Conservation (phyloP, 2,888 invertebrate species). For the Acronicta alni region DNA sequence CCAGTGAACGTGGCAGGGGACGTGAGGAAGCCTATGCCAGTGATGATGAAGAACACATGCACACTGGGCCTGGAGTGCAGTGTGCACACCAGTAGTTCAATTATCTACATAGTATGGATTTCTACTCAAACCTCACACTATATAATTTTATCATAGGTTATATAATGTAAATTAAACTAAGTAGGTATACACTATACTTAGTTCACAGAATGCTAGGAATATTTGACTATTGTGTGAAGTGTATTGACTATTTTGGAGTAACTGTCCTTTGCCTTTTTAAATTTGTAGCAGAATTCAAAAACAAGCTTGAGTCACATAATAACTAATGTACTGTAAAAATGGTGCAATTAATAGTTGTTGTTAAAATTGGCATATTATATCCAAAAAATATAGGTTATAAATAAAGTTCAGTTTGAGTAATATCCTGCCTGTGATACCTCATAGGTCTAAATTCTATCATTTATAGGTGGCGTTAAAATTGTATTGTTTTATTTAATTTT, state of each 20-base stretch:
- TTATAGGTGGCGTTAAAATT: slow-evolving; percentile 56
- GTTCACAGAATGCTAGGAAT: slow-evolving; percentile 66
- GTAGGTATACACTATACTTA: slow-evolving; percentile 64
- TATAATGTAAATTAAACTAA: slow-evolving; percentile 73
- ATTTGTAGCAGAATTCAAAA: slow-evolving; percentile 50
- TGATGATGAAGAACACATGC: slow-evolving; percentile 90
- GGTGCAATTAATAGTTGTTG: slow-evolving; percentile 38
- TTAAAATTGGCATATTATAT: slow-evolving; percentile 41
- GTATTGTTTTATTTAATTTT: slow-evolving; percentile 47
- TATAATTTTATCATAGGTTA: slow-evolving; percentile 83
- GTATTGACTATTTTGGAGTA: slow-evolving; percentile 61
- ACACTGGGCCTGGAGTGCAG: slow-evolving; percentile 91
- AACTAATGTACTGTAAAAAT: slow-evolving; percentile 23
- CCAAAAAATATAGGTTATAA: slow-evolving; percentile 34
- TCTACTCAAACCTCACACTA: slow-evolving; percentile 82
- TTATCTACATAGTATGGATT: slow-evolving; percentile 70
- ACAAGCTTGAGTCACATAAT: slow-evolving; percentile 38
- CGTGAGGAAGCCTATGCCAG: slow-evolving; percentile 93
- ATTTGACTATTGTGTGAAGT: slow-evolving; percentile 62
- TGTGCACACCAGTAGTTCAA: slow-evolving; percentile 94
- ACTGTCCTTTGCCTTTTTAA: slow-evolving; percentile 48
- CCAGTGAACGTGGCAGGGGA: slow-evolving; percentile 86
- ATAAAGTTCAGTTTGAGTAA: slow-evolving; percentile 51
- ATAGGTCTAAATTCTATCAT: slow-evolving; percentile 56
- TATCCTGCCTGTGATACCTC: slow-evolving; percentile 58